Conservation (phyloP, 2,113 vertebrate genomes). For the Vimba vimba region DNA sequence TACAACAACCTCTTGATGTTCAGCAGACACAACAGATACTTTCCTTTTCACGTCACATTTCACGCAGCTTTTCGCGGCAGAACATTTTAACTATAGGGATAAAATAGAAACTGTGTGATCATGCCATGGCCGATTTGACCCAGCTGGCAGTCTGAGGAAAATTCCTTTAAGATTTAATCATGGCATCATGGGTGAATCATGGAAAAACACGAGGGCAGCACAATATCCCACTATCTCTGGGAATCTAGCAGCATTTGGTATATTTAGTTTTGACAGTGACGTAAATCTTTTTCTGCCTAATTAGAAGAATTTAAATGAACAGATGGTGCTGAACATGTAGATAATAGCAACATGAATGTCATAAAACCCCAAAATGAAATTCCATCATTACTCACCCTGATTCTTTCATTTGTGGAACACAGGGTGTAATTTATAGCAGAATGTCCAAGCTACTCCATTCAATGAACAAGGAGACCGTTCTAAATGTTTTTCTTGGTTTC, state of each 20-base stretch:
- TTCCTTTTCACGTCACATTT: slow-evolving; percentile 48
- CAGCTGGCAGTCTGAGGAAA: slow-evolving; percentile 47
- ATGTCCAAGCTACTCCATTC: too few relatives aligned
- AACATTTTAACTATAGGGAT: background rate
- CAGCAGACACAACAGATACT: background rate
- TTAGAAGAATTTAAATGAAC: background rate
- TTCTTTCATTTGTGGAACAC: too few relatives aligned
- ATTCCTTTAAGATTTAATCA: slow-evolving; percentile 48
- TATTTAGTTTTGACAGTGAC: background rate
- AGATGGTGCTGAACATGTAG: too few relatives aligned
- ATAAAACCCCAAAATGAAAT: too few relatives aligned
- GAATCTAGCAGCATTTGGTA: background rate
- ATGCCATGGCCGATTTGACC: slow-evolving; percentile 36
- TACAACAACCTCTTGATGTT: background rate
- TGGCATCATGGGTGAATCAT: slow-evolving; percentile 53
- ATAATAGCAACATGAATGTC: too few relatives aligned
- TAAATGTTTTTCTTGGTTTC: too few relatives aligned
- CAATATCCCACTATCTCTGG: background rate
- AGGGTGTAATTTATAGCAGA: too few relatives aligned
- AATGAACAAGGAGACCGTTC: too few relatives aligned
- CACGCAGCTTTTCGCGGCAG: slow-evolving; percentile 37
- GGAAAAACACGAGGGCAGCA: slow-evolving; percentile 31
- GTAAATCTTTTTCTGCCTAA: background rate
- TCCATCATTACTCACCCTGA: too few relatives aligned
- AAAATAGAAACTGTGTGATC: slow-evolving; percentile 38